Conservation (phyloP, 2,888 invertebrate species). For the Rhimphoctona megacephalus region DNA sequence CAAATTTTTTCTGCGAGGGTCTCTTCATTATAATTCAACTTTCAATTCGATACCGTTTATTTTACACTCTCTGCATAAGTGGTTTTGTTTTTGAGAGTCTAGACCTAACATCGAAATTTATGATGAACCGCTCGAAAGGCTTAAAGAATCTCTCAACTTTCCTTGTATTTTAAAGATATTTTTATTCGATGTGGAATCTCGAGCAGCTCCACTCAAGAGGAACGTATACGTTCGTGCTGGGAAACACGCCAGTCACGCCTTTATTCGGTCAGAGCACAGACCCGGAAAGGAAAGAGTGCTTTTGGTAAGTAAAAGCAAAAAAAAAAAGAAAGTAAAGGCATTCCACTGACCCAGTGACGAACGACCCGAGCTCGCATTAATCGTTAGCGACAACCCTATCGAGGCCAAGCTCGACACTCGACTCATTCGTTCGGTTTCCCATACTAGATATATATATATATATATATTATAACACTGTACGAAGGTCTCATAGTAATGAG, state of each 20-base stretch:
- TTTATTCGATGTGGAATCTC: constrained; percentile 10
- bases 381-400: constrained; percentile 60
- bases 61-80: neutral
- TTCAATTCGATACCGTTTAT: neutral
- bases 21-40: neutral
- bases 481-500: too few species aligned
- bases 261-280: constrained; percentile 33
- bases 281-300: constrained; percentile 45
- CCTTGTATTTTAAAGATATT: constrained; percentile 2
- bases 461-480: too few species aligned
- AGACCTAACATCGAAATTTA: constrained; percentile 1
- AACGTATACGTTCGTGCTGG: constrained; percentile 23
- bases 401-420: constrained; percentile 49
- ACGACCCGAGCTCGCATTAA: constrained; percentile 48
- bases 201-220: constrained; percentile 12
- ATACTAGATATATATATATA: too few species aligned
- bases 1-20: too few species aligned
- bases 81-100: neutral
- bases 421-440: constrained; percentile 36
- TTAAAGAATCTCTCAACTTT: constrained; percentile 18
- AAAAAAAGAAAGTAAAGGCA: constrained; percentile 24
- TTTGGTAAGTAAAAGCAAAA: constrained; percentile 37
- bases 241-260: constrained; percentile 45
- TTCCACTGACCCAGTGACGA: constrained; percentile 57
- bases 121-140: neutral